Conservation (phyloP, 2,797 vertebrate genomes). For the Notoglanidium macrostoma region DNA sequence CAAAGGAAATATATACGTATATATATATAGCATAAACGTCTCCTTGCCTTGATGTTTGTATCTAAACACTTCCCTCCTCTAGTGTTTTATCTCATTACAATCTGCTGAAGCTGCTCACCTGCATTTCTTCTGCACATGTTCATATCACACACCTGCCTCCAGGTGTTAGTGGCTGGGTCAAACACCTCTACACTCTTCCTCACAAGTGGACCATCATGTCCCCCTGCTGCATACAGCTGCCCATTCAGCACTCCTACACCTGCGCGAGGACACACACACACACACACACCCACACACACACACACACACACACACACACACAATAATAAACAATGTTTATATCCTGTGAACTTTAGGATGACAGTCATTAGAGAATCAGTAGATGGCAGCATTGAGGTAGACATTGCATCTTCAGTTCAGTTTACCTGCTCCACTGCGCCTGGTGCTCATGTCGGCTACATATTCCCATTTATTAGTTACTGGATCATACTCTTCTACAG, state of each 20-base stretch:
- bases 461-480: slow-evolving; percentile 89
- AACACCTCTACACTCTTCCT: slow-evolving; percentile 96
- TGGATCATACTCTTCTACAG: slow-evolving; percentile 92
- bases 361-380: not conserved
- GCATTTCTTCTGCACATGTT: slow-evolving; percentile 97
- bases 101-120: slow-evolving; percentile 72
- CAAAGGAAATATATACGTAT: no score
- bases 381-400: slow-evolving; percentile 1
- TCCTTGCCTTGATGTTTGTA: not conserved
- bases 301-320: not conserved
- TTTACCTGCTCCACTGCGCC: slow-evolving; percentile 93
- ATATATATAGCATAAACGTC: not conserved
- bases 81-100: not conserved
- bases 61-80: not conserved
- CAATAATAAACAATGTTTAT: not conserved
- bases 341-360: not conserved
- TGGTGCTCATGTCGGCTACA: slow-evolving; percentile 93
- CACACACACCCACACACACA: not conserved
- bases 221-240: slow-evolving; percentile 91
- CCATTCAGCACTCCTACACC: slow-evolving; percentile 90
- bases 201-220: slow-evolving; percentile 93
- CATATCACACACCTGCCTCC: slow-evolving; percentile 96
- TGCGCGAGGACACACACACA: slow-evolving; percentile 60
- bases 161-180: slow-evolving; percentile 85
- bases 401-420: not conserved